Percentiles rank a stretch among this genome's conserved stretches.
These are phyloP conservation scores for Tenthredo amoena DNA, from an alignment of 2,888 invertebrate genomes.

Conservation along the genomic window DNA sequence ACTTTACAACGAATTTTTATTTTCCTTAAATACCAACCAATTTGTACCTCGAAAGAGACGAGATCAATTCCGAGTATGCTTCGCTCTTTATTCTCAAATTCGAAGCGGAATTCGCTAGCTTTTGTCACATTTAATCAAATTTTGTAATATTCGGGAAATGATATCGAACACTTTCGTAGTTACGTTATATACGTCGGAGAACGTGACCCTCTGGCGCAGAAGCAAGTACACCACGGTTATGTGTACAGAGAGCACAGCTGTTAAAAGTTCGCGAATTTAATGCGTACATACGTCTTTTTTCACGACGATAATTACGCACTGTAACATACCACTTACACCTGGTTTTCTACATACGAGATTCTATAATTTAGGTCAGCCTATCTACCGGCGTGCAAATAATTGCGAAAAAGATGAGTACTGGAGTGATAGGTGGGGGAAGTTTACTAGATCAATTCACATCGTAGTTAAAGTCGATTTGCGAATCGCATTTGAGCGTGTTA, in stretches of 20 bases:
- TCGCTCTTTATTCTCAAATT: background rate
- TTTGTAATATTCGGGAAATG: background rate
- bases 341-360: background rate
- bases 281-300: background rate
- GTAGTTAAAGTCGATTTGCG: background rate
- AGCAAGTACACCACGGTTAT: background rate
- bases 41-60: background rate
- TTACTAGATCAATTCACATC: background rate
- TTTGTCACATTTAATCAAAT: background rate
- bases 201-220: background rate
- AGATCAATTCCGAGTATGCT: background rate
- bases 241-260: background rate
- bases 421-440: background rate
- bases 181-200: background rate
- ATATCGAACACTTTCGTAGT: background rate
- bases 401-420: background rate
- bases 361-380: constrained; percentile 1
- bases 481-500: background rate
- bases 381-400: background rate
- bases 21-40: background rate
- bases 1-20: background rate
- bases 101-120: background rate
- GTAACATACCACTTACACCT: background rate
- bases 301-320: background rate
- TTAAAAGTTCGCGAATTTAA: background rate